Conservation (phyloP, 2,113 vertebrate species). For the Halcyon malimbica region DNA sequence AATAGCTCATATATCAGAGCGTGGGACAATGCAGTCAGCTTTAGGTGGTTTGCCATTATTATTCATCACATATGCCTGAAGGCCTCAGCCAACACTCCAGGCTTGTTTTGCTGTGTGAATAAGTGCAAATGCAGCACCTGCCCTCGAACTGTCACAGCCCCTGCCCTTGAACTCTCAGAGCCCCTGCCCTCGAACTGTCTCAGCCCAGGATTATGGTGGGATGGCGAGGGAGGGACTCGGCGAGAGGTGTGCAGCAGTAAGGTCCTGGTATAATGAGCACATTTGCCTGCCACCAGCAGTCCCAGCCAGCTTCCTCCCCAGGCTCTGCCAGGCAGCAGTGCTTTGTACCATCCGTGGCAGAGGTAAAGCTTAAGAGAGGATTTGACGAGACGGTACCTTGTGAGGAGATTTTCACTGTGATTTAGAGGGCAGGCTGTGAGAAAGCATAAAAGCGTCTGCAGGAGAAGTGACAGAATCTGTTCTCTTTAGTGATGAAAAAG, state of each 20-base stretch:
- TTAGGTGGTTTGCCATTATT: neutral
- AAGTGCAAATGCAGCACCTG: neutral
- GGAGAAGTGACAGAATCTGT: slow-evolving; percentile 30
- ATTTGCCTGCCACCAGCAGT: neutral
- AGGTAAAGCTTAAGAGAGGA: neutral
- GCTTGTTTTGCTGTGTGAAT: neutral
- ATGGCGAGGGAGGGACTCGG: neutral
- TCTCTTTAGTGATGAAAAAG: neutral
- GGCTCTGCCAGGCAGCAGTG: neutral
- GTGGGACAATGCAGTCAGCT: neutral
- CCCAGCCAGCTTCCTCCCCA: neutral
- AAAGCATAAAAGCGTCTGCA: slow-evolving; percentile 5
- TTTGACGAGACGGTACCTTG: neutral
- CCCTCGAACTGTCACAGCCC: too few relatives aligned
- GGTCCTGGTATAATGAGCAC: neutral
- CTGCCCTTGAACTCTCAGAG: too few relatives aligned
- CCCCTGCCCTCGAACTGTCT: neutral
- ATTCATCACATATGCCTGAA: neutral
- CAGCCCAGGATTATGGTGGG: neutral
- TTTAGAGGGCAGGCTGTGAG: slow-evolving; percentile 27
- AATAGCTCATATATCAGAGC: neutral
- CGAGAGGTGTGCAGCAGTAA: neutral
- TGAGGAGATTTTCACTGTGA: slow-evolving; percentile 5
- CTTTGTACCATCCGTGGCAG: neutral
- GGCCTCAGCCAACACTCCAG: neutral